Evolutionary conservation across 2,888 invertebrate genomes (phyloP).

Genomic region (Agriopis aurantiaria): DNA sequence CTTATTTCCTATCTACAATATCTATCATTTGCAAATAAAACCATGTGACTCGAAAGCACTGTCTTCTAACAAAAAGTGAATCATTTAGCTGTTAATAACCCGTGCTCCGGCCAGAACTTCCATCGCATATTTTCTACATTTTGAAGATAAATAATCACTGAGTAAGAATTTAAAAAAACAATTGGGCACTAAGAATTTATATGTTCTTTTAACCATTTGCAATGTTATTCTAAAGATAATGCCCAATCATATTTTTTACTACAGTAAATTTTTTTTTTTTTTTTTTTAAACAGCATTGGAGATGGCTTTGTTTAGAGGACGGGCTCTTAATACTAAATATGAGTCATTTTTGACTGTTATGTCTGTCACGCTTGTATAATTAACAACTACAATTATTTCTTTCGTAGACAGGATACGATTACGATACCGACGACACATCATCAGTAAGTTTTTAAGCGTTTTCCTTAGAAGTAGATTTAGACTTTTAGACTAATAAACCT

Average conservation of each 20-base stretch:
- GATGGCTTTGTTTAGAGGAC: too few relatives aligned
- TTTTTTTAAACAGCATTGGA: too few relatives aligned
- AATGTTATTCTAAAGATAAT: too few relatives aligned
- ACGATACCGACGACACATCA: constrained; percentile 23
- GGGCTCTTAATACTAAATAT: neutral
- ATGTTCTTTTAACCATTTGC: too few relatives aligned
- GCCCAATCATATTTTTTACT: too few relatives aligned
- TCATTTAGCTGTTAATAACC: neutral
- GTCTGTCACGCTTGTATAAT: constrained; percentile 23
- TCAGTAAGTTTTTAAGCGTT: constrained; percentile 55
- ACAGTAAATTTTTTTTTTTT: too few relatives aligned
- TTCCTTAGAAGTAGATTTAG: constrained; percentile 3
- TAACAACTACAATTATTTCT: constrained; percentile 49
- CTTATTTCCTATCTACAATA: too few relatives aligned
- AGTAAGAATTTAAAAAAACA: too few relatives aligned
- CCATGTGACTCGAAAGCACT: constrained; percentile 4
- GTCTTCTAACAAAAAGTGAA: constrained; percentile 2
- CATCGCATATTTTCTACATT: too few relatives aligned
- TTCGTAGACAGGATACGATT: constrained; percentile 52
- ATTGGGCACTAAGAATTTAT: too few relatives aligned
- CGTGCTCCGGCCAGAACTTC: too few relatives aligned
- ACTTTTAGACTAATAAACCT: neutral
- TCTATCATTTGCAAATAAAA: neutral
- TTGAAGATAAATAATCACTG: too few relatives aligned
- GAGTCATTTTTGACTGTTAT: constrained; percentile 1